A percentile compares a stretch with the other conserved stretches of the same genome.
Conservation (phyloP, 2,888 invertebrate genomes). For the Antitype chi region DNA sequence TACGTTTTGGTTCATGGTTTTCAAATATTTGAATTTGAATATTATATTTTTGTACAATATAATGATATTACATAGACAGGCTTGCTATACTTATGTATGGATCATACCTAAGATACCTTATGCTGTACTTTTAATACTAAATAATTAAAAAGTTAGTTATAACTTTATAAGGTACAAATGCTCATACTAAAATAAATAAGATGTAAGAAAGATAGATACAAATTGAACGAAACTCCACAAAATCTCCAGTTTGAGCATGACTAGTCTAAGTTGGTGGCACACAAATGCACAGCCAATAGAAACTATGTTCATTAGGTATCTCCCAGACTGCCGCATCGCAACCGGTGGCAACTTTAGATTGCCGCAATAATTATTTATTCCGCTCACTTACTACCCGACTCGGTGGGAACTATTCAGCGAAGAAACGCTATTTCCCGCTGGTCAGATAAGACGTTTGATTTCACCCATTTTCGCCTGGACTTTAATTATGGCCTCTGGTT, state of each 20-base stretch:
- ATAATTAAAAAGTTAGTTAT: neutral
- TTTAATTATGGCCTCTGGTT: constrained; percentile 90
- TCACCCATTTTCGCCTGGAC: constrained; percentile 88
- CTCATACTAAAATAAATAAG: neutral
- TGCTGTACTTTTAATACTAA: neutral
- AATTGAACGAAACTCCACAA: constrained; percentile 27
- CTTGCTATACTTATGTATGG: neutral
- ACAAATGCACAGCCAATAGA: constrained; percentile 78
- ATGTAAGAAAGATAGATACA: neutral
- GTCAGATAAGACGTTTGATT: constrained; percentile 91
- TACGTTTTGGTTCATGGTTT: constrained; percentile 56
- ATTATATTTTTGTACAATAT: constrained; percentile 15
- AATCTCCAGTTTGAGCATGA: constrained; percentile 47
- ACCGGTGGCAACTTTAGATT: constrained; percentile 85
- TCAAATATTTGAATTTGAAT: constrained; percentile 63
- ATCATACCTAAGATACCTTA: neutral
- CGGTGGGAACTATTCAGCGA: constrained; percentile 87
- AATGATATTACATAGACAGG: neutral
- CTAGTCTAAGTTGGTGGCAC: constrained; percentile 62
- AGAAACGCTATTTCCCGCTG: constrained; percentile 89
- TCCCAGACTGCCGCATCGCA: constrained; percentile 73
- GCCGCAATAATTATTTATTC: constrained; percentile 90
- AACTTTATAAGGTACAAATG: neutral
- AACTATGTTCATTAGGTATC: constrained; percentile 86
- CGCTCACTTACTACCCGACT: constrained; percentile 87